Percentiles rank a stretch among this genome's conserved stretches.
These are phyloP conservation scores for Leucoptera coffeella DNA, from an alignment of 2,888 invertebrate species.

Conservation along the genomic window DNA sequence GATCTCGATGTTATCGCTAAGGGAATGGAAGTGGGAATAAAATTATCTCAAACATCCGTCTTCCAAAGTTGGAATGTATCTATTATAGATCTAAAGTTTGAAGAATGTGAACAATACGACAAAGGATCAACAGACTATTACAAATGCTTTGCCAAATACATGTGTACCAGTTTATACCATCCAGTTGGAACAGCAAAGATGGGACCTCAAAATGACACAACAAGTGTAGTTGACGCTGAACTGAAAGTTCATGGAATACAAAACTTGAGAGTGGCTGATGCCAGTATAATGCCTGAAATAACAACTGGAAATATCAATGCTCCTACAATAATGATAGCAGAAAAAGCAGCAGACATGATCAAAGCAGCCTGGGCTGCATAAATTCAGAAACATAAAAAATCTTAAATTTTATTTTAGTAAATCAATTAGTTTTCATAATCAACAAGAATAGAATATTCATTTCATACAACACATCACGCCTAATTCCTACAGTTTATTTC, in stretches of 20 bases:
- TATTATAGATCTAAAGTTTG: conserved; percentile 45
- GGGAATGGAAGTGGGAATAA: conserved; percentile 22
- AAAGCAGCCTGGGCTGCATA: not conserved
- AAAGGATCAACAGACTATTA: conserved; percentile 61
- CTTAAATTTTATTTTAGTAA: no score
- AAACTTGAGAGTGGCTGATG: conserved; percentile 39
- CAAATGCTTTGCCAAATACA: conserved; percentile 55
- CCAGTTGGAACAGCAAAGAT: conserved; percentile 31
- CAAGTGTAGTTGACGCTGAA: conserved; percentile 62
- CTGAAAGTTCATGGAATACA: conserved; percentile 60
- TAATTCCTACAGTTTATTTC: no score
- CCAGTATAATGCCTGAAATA: no score
- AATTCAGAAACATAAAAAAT: no score
- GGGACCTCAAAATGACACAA: conserved; percentile 49
- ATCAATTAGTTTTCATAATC: no score
- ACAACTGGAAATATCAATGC: not conserved
- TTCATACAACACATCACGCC: no score
- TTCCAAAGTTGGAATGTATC: conserved; percentile 10
- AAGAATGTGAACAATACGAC: conserved; percentile 41
- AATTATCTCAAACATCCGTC: not conserved
- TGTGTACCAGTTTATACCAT: conserved; percentile 45
- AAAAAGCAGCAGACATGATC: conserved; percentile 7
- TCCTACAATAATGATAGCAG: not conserved
- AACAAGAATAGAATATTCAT: no score
- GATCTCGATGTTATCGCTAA: conserved; percentile 56